A percentile compares a stretch with the other conserved stretches of the same genome.
These are phyloP conservation scores for Zaprionus tsacasi DNA, from an alignment of 1,140 invertebrate species.

Conservation along the genomic window DNA sequence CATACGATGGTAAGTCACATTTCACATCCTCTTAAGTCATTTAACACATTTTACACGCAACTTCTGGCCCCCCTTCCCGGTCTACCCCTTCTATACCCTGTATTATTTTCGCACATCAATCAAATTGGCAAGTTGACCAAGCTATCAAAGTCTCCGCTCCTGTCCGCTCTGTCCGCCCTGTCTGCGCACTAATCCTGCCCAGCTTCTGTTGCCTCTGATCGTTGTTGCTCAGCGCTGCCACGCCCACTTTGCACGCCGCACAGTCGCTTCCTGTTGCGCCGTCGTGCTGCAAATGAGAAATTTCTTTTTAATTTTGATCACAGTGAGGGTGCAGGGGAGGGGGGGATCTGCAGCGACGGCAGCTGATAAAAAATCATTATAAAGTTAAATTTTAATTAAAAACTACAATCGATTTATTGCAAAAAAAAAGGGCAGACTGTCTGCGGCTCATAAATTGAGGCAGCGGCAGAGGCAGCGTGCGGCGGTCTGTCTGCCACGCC, in stretches of 20 bases:
- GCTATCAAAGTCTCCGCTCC: conserved; percentile 24
- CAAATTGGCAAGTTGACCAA: conserved; percentile 49
- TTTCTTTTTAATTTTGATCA: conserved; percentile 84
- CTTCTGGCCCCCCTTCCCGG: background rate
- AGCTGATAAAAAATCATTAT: conserved; percentile 84
- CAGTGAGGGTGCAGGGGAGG: conserved; percentile 47
- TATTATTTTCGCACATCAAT: conserved; percentile 68
- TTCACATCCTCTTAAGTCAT: conserved; percentile 80
- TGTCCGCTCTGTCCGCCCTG: conserved; percentile 34
- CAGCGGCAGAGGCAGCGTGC: conserved; percentile 55
- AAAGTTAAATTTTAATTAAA: conserved; percentile 84
- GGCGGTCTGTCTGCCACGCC: conserved; percentile 69
- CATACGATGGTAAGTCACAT: conserved; percentile 84
- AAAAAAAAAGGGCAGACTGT: conserved; percentile 56
- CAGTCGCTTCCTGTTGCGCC: conserved; percentile 65
- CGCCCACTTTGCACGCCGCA: conserved; percentile 73
- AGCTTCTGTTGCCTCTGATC: conserved; percentile 39
- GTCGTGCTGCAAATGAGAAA: conserved; percentile 72
- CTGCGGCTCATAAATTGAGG: conserved; percentile 82
- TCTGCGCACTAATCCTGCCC: conserved; percentile 59
- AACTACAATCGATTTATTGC: conserved; percentile 75
- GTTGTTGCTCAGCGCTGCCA: conserved; percentile 49
- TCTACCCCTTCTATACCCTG: background rate
- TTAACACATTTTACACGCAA: conserved; percentile 60
- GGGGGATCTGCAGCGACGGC: conserved; percentile 31